Conservation (phyloP, 2,797 vertebrate genomes). For the Chloroceryle inda region DNA sequence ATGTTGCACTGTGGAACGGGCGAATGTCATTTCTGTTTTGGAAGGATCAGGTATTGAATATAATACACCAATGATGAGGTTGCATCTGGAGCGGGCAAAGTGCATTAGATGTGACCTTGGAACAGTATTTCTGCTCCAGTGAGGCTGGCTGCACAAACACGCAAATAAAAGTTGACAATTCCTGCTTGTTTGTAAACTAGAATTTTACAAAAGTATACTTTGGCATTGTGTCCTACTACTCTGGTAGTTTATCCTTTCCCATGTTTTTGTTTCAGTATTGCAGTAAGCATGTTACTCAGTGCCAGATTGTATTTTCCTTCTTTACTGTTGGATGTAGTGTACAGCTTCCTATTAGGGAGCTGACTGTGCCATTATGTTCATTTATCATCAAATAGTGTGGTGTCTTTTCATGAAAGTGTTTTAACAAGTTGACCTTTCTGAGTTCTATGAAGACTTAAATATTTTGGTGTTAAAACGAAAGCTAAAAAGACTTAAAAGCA, state of each 20-base stretch:
- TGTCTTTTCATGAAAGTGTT: not conserved
- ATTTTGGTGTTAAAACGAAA: not conserved
- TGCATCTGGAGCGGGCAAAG: not conserved
- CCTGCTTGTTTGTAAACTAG: not conserved
- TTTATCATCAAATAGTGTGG: not conserved
- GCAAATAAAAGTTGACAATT: not conserved
- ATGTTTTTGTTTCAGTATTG: not conserved
- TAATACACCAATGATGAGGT: not conserved
- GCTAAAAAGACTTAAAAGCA: not conserved
- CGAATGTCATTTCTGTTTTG: accelerated
- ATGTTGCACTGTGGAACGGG: not conserved
- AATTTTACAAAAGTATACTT: not conserved
- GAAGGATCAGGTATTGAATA: not conserved
- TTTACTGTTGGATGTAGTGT: not conserved
- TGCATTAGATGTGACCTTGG: not conserved
- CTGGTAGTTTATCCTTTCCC: not conserved
- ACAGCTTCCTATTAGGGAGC: not conserved
- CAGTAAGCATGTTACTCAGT: not conserved
- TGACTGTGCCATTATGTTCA: not conserved
- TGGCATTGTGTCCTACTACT: not conserved
- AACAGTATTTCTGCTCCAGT: not conserved
- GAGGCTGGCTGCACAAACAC: not conserved
- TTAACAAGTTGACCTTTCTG: not conserved
- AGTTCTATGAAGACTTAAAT: not conserved
- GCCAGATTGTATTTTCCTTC: not conserved